Evolutionary conservation across 2,888 invertebrate genomes (phyloP).

Genomic region (Limnephilus auricula): DNA sequence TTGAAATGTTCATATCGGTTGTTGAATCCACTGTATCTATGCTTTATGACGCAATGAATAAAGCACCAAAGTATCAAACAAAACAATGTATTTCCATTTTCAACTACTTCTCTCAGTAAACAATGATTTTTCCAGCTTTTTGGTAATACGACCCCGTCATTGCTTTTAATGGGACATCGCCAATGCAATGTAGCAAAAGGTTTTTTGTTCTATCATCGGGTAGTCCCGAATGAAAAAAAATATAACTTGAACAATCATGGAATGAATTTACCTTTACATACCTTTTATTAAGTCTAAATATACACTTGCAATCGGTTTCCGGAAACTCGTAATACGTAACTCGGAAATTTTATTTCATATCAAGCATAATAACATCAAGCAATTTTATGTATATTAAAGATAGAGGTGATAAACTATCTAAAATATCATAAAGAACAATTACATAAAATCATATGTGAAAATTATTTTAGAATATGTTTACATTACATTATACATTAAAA

Average conservation of each 20-base stretch:
- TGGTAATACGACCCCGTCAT: slow-evolving; percentile 28
- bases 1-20: background rate
- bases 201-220: background rate
- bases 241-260: background rate
- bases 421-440: no score
- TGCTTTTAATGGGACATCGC: slow-evolving; percentile 28
- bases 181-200: background rate
- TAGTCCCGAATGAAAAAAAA: background rate
- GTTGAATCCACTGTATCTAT: background rate
- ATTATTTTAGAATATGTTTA: no score
- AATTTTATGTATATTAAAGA: no score
- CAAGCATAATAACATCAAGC: no score
- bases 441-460: no score
- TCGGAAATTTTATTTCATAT: no score
- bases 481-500: no score
- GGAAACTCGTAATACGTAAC: no score
- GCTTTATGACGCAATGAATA: background rate
- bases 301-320: no score
- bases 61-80: slow-evolving; percentile 3
- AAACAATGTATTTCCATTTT: background rate
- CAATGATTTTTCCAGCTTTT: slow-evolving; percentile 23
- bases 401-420: no score
- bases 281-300: no score
- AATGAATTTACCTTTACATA: background rate
- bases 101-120: slow-evolving; percentile 11